Evolutionary conservation across 2,113 vertebrate genomes (phyloP).

Genomic region (Origma solitaria): DNA sequence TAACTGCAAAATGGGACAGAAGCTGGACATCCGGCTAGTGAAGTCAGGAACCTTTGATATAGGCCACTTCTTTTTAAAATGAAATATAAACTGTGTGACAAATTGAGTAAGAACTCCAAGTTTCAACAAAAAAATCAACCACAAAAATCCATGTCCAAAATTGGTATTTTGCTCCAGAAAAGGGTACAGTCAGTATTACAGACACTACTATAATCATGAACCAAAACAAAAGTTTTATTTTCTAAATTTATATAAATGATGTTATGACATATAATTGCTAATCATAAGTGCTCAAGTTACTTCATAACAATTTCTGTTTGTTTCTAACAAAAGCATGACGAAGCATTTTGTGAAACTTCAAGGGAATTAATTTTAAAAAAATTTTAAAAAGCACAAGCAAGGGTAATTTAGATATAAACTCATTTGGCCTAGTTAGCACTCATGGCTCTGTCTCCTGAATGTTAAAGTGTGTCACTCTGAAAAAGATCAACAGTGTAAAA

Average conservation of each 20-base stretch:
- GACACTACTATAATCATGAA: not conserved
- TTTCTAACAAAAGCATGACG: not conserved
- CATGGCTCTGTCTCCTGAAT: not conserved
- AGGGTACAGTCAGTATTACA: accelerated
- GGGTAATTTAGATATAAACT: not conserved
- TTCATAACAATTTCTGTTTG: not conserved
- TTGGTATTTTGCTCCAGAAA: not conserved
- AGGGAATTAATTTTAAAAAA: not conserved
- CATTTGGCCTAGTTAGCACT: not conserved
- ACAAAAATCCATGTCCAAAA: not conserved
- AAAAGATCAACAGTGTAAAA: not conserved
- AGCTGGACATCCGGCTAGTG: not conserved
- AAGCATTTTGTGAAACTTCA: not conserved
- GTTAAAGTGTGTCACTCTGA: not conserved
- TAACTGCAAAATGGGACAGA: not conserved
- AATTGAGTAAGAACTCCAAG: not conserved
- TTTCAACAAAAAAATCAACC: not conserved
- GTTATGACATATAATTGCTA: not conserved
- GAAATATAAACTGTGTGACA: not conserved
- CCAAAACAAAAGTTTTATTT: not conserved
- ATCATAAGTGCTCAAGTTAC: not conserved
- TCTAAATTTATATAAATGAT: not conserved
- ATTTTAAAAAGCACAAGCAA: not conserved
- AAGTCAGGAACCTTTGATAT: not conserved
- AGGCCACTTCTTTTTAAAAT: not conserved